Conservation (phyloP, 2,888 invertebrate species). For the Lepas anatifera region DNA sequence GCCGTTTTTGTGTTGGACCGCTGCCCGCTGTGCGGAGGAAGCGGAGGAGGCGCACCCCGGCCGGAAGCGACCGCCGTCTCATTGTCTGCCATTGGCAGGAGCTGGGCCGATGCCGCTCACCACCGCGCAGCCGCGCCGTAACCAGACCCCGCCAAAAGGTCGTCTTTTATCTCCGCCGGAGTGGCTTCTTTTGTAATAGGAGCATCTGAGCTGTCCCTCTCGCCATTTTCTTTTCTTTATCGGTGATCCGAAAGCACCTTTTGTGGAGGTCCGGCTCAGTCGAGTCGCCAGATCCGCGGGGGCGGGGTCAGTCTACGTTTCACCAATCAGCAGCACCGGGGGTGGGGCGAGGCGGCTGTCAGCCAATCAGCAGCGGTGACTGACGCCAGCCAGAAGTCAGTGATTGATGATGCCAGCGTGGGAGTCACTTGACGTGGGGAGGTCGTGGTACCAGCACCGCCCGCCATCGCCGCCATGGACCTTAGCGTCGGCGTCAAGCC, state of each 20-base stretch:
- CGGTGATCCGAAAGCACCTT: neutral
- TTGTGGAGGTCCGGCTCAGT: neutral
- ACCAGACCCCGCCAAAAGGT: too few relatives aligned
- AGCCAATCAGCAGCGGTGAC: neutral
- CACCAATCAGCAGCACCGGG: neutral
- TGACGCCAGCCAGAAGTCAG: neutral
- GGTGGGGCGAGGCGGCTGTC: neutral
- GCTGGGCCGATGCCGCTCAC: too few relatives aligned
- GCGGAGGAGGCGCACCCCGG: too few relatives aligned
- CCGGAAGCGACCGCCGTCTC: too few relatives aligned
- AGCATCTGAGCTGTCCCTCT: neutral
- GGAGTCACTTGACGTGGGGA: neutral
- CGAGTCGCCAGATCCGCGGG: neutral
- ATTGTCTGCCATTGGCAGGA: too few relatives aligned
- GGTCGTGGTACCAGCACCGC: neutral
- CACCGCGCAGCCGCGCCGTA: too few relatives aligned
- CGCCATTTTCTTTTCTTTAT: neutral
- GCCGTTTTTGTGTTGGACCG: too few relatives aligned
- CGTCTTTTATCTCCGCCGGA: too few relatives aligned
- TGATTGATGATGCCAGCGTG: neutral
- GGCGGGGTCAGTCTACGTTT: neutral
- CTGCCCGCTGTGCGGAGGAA: too few relatives aligned
- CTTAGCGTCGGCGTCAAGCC: neutral
- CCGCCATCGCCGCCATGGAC: neutral
- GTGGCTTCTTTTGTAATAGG: neutral